Percentiles rank a stretch among this genome's conserved stretches.
Evolutionary conservation across 2,888 invertebrate genomes (phyloP).

Genomic region (Entomobrya multifasciata): DNA sequence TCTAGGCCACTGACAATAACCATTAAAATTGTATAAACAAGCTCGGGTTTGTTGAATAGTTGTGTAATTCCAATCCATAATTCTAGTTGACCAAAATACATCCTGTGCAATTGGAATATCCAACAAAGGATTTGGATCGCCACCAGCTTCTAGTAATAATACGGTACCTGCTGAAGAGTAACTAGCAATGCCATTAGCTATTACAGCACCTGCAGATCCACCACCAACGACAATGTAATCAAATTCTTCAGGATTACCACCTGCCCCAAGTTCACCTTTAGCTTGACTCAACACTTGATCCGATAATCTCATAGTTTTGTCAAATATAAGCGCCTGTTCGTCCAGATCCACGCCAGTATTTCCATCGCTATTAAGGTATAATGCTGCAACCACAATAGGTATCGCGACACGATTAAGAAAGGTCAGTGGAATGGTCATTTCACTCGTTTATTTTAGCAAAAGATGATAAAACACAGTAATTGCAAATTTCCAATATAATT

Average conservation of each 20-base stretch:
- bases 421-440: conserved; percentile 60
- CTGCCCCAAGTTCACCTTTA: conserved; percentile 61
- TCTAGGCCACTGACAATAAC: background rate
- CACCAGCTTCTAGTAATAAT: conserved; percentile 53
- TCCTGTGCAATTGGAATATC: conserved; percentile 62
- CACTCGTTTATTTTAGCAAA: too few species aligned
- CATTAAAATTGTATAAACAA: conserved; percentile 20
- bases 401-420: conserved; percentile 62
- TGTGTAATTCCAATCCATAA: conserved; percentile 62
- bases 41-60: conserved; percentile 43
- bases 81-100: background rate
- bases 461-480: background rate
- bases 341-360: conserved; percentile 18
- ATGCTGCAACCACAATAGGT: conserved; percentile 60
- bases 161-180: conserved; percentile 7
- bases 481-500: too few species aligned
- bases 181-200: conserved; percentile 38
- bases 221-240: conserved; percentile 62
- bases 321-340: conserved; percentile 58
- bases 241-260: conserved; percentile 11
- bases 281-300: conserved; percentile 63
- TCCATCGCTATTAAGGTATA: conserved; percentile 42
- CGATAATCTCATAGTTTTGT: conserved; percentile 37
- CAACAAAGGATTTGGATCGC: conserved; percentile 72
- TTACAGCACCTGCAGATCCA: conserved; percentile 47